Evolutionary conservation across 1,140 invertebrate genomes (phyloP).

Genomic region (Tribolium castaneum): DNA sequence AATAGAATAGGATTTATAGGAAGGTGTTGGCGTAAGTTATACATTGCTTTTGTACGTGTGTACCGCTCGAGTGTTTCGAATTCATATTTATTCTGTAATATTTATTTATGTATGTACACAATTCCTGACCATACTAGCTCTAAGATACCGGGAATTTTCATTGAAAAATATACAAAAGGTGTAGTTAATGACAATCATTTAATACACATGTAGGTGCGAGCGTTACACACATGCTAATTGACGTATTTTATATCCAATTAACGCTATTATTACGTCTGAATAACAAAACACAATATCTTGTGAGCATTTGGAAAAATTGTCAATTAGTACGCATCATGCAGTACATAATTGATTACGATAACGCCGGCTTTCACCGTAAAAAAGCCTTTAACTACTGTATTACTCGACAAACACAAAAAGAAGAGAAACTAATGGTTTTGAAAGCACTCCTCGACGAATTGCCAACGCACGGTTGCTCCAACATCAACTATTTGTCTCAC

Average conservation of each 20-base stretch:
- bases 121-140: constrained; percentile 34
- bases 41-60: constrained; percentile 26
- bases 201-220: constrained; percentile 18
- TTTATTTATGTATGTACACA: constrained; percentile 39
- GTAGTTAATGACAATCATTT: constrained; percentile 38
- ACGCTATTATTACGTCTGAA: background rate
- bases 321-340: background rate
- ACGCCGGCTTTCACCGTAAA: constrained; percentile 13
- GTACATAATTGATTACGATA: constrained; percentile 8
- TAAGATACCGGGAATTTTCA: constrained; percentile 24
- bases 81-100: constrained; percentile 41
- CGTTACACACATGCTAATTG: constrained; percentile 35
- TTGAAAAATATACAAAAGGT: constrained; percentile 36
- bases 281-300: too few relatives aligned
- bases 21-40: constrained; percentile 43
- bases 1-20: constrained; percentile 41
- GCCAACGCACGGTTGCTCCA: constrained; percentile 27
- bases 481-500: constrained; percentile 5
- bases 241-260: constrained; percentile 38
- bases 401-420: constrained; percentile 23
- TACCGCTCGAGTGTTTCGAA: constrained; percentile 36
- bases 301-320: background rate
- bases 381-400: background rate
- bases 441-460: constrained; percentile 12
- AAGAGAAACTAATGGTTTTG: constrained; percentile 31